Evolutionary conservation across 92 coral and sea anemone species (phyloP), one percentile per base, ranked within the genome.

Genomic region (Heliopora coerulea): DNA sequence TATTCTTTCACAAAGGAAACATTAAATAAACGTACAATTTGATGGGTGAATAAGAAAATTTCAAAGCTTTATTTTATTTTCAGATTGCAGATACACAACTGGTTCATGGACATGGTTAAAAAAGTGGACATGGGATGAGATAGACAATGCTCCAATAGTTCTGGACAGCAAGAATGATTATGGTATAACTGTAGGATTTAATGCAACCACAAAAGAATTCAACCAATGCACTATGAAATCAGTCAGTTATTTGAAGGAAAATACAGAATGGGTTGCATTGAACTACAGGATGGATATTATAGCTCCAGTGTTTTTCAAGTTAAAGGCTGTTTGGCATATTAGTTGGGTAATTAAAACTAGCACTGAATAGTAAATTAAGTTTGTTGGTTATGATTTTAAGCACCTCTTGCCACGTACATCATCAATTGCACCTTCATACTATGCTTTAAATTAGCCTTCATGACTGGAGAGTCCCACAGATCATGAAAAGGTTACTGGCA

Each of bases 11-110:
- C n/a, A n/a, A n/a, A n/a, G n/a, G n/a, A n/a, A n/a, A n/a, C n/a
- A n/a, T n/a, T n/a, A n/a, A n/a, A n/a, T n/a, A n/a, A n/a, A n/a
- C n/a, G n/a, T n/a, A n/a, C n/a, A n/a, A n/a, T n/a, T n/a, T n/a
- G n/a, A n/a, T n/a, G n/a, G n/a, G n/a, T n/a, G n/a, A n/a, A n/a
- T n/a, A n/a, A n/a, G n/a, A n/a, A n/a, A n/a, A n/a, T n/a, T n/a
- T n/a, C n/a, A 37, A 37, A 37, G 10, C 52, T 8, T 6, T 6
- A 19, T 33, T 12, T 3, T 24, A 8, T 37, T 64, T 14, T 37
- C 21, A 69, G 76, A 62, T 27, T 69, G 76, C 52, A 56, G 28
- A 49, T 69, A 44, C 27, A 69, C 76, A 34, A 54, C 62, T 19
- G 76, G 76, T 6, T 69, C 76, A 10, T 69, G 61, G 62, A 44